Conservation (phyloP, 1,140 invertebrate species). For the Kradibia gibbosae region DNA sequence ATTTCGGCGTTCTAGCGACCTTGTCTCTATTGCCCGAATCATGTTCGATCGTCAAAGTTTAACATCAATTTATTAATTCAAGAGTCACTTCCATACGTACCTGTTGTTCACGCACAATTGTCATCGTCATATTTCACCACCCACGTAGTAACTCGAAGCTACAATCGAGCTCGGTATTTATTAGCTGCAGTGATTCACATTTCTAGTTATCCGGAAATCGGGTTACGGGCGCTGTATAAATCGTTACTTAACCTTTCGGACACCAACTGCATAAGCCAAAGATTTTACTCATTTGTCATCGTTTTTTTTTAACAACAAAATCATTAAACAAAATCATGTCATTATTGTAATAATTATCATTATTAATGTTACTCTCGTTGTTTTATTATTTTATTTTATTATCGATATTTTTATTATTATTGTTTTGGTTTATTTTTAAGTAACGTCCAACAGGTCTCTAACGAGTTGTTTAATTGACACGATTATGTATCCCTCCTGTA, state of each 20-base stretch:
- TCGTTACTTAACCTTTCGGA: background rate
- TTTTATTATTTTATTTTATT: too few species aligned
- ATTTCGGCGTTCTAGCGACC: too few species aligned
- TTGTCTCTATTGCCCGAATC: too few species aligned
- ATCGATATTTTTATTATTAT: too few species aligned
- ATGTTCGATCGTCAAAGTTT: too few species aligned
- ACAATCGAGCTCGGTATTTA: background rate
- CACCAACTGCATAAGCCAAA: background rate
- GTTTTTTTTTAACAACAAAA: too few species aligned
- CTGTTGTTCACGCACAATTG: background rate
- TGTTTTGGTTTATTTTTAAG: too few species aligned
- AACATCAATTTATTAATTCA: too few species aligned
- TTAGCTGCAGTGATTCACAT: slow-evolving; percentile 24
- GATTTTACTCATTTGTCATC: background rate
- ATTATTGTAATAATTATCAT: too few species aligned
- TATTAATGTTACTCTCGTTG: too few species aligned
- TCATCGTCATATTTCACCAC: background rate
- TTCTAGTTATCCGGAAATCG: background rate
- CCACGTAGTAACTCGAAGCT: background rate
- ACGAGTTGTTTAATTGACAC: background rate
- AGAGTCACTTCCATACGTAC: background rate
- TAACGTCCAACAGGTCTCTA: background rate
- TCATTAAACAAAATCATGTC: too few species aligned
- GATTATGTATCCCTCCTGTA: background rate
- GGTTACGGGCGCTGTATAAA: background rate